Percentiles rank a stretch among this genome's conserved stretches.
Conservation (phyloP, 2,797 vertebrate genomes). For the Syndactyla subalaris region DNA sequence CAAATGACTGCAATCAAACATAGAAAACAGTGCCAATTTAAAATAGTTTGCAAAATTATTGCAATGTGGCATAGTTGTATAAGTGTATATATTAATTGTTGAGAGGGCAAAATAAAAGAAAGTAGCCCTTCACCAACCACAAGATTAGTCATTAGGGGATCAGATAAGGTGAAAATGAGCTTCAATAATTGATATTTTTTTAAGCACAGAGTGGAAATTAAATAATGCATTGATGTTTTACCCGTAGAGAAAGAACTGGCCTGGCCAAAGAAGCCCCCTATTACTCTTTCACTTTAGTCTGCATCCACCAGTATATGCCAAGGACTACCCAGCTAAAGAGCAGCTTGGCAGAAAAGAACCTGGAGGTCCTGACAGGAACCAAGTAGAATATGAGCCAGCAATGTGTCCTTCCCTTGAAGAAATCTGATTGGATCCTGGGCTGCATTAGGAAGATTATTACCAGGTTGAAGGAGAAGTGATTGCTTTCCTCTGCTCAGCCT, state of each 20-base stretch:
- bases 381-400: not conserved
- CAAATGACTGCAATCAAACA: not conserved
- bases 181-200: not conserved
- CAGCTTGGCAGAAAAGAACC: not conserved
- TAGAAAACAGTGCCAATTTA: not conserved
- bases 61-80: not conserved
- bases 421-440: not conserved
- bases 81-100: not conserved
- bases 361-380: not conserved
- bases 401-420: not conserved
- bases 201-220: not conserved
- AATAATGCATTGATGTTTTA: not conserved
- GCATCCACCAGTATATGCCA: not conserved
- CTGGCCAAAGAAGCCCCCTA: not conserved
- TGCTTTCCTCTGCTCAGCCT: not conserved
- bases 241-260: not conserved
- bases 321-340: not conserved
- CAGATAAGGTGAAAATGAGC: conserved; percentile 7
- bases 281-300: not conserved
- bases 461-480: not conserved
- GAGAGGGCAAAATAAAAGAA: conserved; percentile 1
- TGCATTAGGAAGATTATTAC: not conserved
- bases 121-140: not conserved
- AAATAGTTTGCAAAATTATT: not conserved
- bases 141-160: not conserved